phyloP scores from a whole-genome alignment of 2,797 vertebrate genomes.

The Rhinella marina region DNA sequence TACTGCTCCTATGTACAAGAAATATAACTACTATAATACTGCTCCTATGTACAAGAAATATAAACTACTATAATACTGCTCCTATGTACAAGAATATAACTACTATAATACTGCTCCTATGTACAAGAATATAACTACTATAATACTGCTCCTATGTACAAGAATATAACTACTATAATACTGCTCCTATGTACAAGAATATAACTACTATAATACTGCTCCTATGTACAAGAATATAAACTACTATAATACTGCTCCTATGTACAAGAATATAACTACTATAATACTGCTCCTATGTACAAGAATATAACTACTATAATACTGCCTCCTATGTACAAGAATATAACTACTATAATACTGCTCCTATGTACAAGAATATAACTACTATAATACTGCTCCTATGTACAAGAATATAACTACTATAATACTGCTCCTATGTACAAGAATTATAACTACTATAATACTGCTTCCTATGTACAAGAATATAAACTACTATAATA shows the following conservation, averaged over 20 bases:
- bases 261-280: not conserved
- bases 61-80: no score
- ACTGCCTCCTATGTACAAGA: not conserved
- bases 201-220: not conserved
- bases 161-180: not conserved
- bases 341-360: not conserved
- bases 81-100: constrained; percentile 3
- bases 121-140: not conserved
- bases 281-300: not conserved
- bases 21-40: not conserved
- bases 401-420: no score
- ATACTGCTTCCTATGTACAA: not conserved
- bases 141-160: not conserved
- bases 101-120: not conserved
- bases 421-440: no score
- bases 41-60: no score
- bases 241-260: not conserved
- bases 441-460: constrained; percentile 3
- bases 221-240: not conserved
- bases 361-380: not conserved
- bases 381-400: no score
- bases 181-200: not conserved
- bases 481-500: constrained; percentile 1
- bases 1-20: not conserved
- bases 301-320: not conserved